phyloP scores from a whole-genome alignment of 2,888 invertebrate genomes.

The Latrodectus elegans region DNA sequence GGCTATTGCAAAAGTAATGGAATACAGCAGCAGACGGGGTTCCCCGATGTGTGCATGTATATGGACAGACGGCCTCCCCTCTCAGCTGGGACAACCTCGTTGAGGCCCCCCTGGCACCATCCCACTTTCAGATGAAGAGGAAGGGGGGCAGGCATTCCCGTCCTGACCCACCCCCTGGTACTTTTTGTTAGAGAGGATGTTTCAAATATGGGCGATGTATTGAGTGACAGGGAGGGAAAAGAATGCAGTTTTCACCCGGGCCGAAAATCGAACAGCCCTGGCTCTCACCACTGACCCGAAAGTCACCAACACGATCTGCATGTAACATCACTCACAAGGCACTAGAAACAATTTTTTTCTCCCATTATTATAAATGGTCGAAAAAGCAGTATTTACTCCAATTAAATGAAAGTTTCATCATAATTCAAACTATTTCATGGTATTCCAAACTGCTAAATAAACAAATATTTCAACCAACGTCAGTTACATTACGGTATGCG shows the following conservation, averaged over 20 bases:
- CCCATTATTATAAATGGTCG: no score
- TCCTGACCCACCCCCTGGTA: conserved; percentile 12
- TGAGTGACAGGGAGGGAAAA: conserved; percentile 56
- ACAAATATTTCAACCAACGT: no score
- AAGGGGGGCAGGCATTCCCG: background rate
- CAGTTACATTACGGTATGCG: no score
- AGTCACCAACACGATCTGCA: no score
- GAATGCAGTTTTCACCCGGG: no score
- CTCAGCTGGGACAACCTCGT: conserved; percentile 34
- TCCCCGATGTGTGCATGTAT: conserved; percentile 21
- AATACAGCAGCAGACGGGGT: conserved; percentile 48
- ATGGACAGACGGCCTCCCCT: conserved; percentile 13
- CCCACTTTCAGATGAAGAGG: conserved; percentile 36
- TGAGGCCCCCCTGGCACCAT: conserved; percentile 59
- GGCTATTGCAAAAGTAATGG: conserved; percentile 39
- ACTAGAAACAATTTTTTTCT: no score
- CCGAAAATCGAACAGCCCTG: conserved; percentile 11
- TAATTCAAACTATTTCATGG: no score
- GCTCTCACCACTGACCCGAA: background rate
- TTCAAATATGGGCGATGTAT: conserved; percentile 58
- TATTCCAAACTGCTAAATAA: no score
- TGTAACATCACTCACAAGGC: no score
- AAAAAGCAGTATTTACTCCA: no score
- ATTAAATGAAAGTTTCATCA: no score
- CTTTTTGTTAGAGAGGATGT: conserved; percentile 62